These are phyloP conservation scores for Tolypeutes matacus DNA, from an alignment of 2,797 vertebrate genomes.

Conservation along the genomic window DNA sequence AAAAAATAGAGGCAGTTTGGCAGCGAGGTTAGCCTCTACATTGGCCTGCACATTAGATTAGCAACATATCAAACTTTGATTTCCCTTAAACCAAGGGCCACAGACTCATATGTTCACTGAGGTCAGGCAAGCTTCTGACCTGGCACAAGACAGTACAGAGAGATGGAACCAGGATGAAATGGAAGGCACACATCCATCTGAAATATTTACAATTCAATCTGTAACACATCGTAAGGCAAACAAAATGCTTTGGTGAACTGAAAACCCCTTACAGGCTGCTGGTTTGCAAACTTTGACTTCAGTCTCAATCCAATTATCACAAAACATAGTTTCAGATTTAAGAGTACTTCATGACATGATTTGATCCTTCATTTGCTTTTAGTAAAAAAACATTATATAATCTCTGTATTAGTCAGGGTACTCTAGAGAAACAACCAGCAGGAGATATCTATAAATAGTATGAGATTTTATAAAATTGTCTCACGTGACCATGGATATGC, in stretches of 20 bases:
- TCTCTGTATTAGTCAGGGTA: too few species aligned
- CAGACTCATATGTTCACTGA: not conserved
- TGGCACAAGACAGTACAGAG: not conserved
- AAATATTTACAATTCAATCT: not conserved
- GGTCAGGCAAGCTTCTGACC: not conserved
- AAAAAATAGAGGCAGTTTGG: not conserved
- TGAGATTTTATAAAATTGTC: too few species aligned
- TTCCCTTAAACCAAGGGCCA: not conserved
- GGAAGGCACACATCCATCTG: not conserved
- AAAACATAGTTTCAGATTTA: not conserved
- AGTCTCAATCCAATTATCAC: not conserved
- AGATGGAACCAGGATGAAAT: not conserved
- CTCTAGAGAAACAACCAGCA: too few species aligned
- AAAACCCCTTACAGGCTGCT: not conserved
- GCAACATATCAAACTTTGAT: not conserved
- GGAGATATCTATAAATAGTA: too few species aligned
- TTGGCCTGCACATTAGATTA: not conserved
- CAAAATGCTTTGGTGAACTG: not conserved
- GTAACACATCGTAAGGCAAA: not conserved
- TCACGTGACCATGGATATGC: too few species aligned
- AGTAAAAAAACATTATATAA: not conserved
- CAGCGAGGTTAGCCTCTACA: not conserved
- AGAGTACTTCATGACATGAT: not conserved
- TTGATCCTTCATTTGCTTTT: not conserved
- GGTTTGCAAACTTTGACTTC: not conserved